phyloP scores from a whole-genome alignment of 2,888 invertebrate genomes.

The Hartigia nigra region DNA sequence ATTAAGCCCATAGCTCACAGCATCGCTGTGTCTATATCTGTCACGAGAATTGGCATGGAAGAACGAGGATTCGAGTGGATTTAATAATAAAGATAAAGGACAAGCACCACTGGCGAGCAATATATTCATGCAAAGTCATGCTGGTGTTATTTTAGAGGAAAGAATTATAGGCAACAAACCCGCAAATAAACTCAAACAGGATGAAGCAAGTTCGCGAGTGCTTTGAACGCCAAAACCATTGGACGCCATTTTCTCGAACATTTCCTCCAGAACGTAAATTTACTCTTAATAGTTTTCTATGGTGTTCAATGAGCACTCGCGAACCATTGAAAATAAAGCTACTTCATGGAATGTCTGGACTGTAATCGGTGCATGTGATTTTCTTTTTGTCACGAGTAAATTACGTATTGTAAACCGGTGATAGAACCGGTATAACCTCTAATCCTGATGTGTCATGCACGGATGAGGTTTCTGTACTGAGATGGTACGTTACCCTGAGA shows the following conservation, averaged over 20 bases:
- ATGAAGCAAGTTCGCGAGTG: background rate
- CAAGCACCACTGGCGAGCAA: conserved; percentile 7
- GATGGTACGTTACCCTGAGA: conserved; percentile 66
- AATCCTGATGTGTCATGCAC: background rate
- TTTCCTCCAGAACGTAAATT: background rate
- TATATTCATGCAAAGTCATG: conserved; percentile 9
- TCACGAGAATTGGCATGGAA: conserved; percentile 1
- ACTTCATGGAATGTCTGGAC: background rate
- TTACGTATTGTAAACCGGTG: background rate
- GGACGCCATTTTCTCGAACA: too few species aligned
- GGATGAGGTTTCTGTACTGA: background rate
- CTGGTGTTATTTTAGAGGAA: background rate
- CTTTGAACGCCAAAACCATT: background rate
- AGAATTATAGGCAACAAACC: background rate
- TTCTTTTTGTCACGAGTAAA: background rate
- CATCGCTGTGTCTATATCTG: conserved; percentile 18
- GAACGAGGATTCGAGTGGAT: background rate
- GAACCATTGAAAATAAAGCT: background rate
- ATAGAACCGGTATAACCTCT: background rate
- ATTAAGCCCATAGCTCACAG: conserved; percentile 61
- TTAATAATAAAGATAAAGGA: background rate
- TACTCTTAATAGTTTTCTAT: background rate
- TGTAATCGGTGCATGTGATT: background rate
- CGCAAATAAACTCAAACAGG: background rate
- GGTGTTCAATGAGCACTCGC: background rate